Base-by-base conservation (phyloP, 1,140 invertebrate species). In the Lasioglossum albipes region DNA sequence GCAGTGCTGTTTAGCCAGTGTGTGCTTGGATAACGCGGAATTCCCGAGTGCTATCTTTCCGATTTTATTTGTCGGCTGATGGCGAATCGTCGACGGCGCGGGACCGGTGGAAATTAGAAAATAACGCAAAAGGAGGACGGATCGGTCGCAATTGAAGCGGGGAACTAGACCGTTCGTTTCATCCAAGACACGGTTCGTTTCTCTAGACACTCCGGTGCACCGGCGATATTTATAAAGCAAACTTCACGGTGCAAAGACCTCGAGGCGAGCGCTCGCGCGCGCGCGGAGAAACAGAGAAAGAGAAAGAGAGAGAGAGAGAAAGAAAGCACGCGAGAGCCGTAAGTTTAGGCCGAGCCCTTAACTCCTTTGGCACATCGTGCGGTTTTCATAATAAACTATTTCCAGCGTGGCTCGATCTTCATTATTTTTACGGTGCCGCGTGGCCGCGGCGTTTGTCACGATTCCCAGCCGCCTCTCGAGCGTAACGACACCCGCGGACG, bases 221-320 rank as follows among this genome's bases (percentile, higher is more conserved):
- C 73, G 80, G 74, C 75, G 83, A 74, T 89, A 86, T 90, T 89
- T 88, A 87, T 79, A 88, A 88, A 88, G 86, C 87, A 89, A 90
- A 89, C 87, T 83, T 83, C 79, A 75, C 68, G 83, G 85, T 77
- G 79, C 79, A 79, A 82, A 79, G 81, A 82, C 81, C 81, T 64
- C 70, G 67, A n/a, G 57, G 57, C 76, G 52, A 70, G 75, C 66
- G 69, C 45, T 57, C 66, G 42, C 45, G 36, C 36, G 36, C 36
- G 36, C 36, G 36, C 36, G 36, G 36, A 36, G 36, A 36, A 36
- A 36, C 36, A 36, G 36, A 36, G 36, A 36, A 36, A 12, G 45
- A 12, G 9, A 49, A 10, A 49, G 45, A 12, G 45, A 10, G 45
- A 49, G 45, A 49, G 7, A 49, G 45, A 49, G 10, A 49, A 12